Base-by-base conservation (phyloP, 2,888 invertebrate genomes). In the Clunio marinus region DNA sequence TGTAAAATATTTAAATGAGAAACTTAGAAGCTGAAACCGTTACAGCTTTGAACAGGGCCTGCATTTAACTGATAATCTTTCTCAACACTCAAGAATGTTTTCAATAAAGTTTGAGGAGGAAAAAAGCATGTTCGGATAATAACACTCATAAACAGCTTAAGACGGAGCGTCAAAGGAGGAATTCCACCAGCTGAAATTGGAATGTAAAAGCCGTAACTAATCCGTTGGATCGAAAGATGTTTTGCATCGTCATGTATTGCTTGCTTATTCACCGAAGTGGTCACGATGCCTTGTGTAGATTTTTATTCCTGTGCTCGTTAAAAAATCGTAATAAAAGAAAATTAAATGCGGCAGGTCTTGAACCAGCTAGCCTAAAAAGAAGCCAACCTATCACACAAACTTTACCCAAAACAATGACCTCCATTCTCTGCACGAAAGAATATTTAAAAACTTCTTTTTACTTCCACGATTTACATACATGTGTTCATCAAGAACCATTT, bases 341-440 rank as follows among this genome's bases (percentile, higher is more conserved):
- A n/a, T n/a, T n/a, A n/a, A n/a, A 41, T 41, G 41, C 41, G 41
- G 41, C 15, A 3, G 41, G 41, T 41, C n/a, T 41, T 41, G 41
- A 41, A 41, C 41, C 41, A 17, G 51, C 51, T 22, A 7, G 17
- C n/a, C 3, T 2, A 51, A 20, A 17, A 22, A 20, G 51, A 20
- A 22, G 20, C 51, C 8, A 22, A n/a, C n/a, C n/a, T n/a, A n/a
- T n/a, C n/a, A n/a, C n/a, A n/a, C n/a, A n/a, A 51, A 32, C 10
- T n/a, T 41, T 15, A 10, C 41, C n/a, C 41, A 20, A 51, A 51
- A 51, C 51, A 51, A 51, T 51, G 51, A 51, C 51, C 51, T 51
- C 51, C 51, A 51, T 51, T 51, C 51, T 20, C 51, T 10, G 22
- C 22, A 20, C 51, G 22, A 20, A 2, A 51, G 51, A 51, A 51